Conservation (phyloP, 2,113 vertebrate species). For the Phodopus roborovskii region DNA sequence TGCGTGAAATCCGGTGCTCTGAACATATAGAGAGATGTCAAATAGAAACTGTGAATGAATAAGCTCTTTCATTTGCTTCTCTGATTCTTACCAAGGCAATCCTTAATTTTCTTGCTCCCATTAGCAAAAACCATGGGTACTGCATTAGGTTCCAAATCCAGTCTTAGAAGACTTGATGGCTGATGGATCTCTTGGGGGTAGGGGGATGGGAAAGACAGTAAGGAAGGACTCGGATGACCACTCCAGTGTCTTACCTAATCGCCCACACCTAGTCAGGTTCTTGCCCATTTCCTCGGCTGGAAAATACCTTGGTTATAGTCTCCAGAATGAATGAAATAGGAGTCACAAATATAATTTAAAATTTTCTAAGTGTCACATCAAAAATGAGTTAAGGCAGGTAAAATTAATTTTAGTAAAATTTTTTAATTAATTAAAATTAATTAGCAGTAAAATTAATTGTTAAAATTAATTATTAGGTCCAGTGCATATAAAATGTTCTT, state of each 20-base stretch:
- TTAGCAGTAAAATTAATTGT: background rate
- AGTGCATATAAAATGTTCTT: background rate
- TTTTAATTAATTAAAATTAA: too few relatives aligned
- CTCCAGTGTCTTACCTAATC: background rate
- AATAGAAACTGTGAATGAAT: background rate
- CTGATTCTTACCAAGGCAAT: background rate
- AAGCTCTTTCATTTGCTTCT: slow-evolving; percentile 15
- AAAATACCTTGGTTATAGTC: background rate
- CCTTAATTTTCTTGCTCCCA: background rate
- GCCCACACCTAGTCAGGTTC: background rate
- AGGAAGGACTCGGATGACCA: background rate
- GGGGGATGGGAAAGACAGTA: background rate
- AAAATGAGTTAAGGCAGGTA: background rate
- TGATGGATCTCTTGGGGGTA: background rate
- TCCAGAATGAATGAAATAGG: background rate
- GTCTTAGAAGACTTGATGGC: background rate
- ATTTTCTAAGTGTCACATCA: background rate
- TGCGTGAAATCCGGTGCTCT: background rate
- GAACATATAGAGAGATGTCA: background rate
- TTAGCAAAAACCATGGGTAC: slow-evolving; percentile 35
- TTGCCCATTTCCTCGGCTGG: background rate
- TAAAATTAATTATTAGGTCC: background rate
- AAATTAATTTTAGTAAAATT: background rate
- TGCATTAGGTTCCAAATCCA: background rate
- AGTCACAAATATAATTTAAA: background rate